phyloP scores from a whole-genome alignment of 2,888 invertebrate species.

The Emmelina monodactyla region DNA sequence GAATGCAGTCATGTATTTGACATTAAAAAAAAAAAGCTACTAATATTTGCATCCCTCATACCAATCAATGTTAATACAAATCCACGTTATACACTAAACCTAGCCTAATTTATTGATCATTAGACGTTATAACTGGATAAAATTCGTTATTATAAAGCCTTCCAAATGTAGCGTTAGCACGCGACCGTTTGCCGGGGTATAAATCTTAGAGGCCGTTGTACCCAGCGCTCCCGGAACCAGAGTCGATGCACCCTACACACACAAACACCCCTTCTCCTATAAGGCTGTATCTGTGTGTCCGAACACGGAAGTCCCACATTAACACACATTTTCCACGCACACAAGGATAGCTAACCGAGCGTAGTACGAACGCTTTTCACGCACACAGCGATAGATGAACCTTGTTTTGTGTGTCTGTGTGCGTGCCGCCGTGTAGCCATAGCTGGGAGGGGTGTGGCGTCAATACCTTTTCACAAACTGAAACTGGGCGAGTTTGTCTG shows the following conservation, averaged over 20 bases:
- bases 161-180: constrained; percentile 46
- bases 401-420: constrained; percentile 27
- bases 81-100: too few relatives aligned
- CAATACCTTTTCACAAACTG: constrained; percentile 20
- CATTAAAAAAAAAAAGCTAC: too few relatives aligned
- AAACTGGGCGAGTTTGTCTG: constrained; percentile 1
- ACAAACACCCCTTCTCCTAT: constrained; percentile 19
- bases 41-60: too few relatives aligned
- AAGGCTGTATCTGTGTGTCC: constrained; percentile 44
- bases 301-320: constrained; percentile 56
- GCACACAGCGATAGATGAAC: constrained; percentile 24
- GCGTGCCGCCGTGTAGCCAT: constrained; percentile 46
- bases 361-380: constrained; percentile 25
- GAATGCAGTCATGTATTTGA: too few relatives aligned
- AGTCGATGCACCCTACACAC: constrained; percentile 60
- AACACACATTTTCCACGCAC: constrained; percentile 51
- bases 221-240: constrained; percentile 51
- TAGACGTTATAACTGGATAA: too few relatives aligned
- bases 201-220: constrained; percentile 61
- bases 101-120: too few relatives aligned
- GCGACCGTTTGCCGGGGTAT: constrained; percentile 49
- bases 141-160: constrained; percentile 18
- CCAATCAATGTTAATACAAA: too few relatives aligned
- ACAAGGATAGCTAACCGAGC: too few relatives aligned
- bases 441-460: constrained; percentile 45